Evolutionary conservation across 2,888 invertebrate species (phyloP).

Genomic region (Campopleginae sp.): DNA sequence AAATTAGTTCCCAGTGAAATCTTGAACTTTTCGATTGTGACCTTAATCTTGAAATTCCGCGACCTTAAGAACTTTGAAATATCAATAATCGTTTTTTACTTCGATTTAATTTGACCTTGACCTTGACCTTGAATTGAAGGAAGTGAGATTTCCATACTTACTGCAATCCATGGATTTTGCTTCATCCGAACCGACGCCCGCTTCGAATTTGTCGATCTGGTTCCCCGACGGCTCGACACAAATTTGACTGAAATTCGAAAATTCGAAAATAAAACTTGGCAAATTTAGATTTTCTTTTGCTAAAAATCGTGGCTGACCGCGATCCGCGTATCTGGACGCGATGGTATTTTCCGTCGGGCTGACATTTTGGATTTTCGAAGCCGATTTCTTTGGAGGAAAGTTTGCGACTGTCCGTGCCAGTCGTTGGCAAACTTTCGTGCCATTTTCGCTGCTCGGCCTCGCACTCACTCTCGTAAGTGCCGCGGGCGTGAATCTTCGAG

Average conservation of each 20-base stretch:
- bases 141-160: conserved; percentile 83
- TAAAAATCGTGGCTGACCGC: conserved; percentile 72
- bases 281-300: neutral
- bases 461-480: conserved; percentile 83
- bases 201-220: conserved; percentile 85
- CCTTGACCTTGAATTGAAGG: neutral
- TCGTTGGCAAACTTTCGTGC: conserved; percentile 67
- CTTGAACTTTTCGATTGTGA: neutral
- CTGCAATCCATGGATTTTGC: conserved; percentile 87
- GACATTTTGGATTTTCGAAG: conserved; percentile 82
- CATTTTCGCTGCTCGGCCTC: conserved; percentile 76
- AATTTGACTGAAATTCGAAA: conserved; percentile 83
- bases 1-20: neutral
- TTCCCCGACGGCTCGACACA: conserved; percentile 87
- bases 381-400: neutral
- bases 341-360: conserved; percentile 85
- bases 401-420: conserved; percentile 56
- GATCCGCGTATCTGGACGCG: conserved; percentile 83
- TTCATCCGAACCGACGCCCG: conserved; percentile 81
- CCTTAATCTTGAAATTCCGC: neutral
- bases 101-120: neutral
- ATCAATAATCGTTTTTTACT: neutral
- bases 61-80: neutral
- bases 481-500: conserved; percentile 78
- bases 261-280: conserved; percentile 74